A percentile compares a stretch with the other conserved stretches of the same genome.
phyloP scores from a whole-genome alignment of 2,888 invertebrate genomes.

The Tenthredo mesomela region DNA sequence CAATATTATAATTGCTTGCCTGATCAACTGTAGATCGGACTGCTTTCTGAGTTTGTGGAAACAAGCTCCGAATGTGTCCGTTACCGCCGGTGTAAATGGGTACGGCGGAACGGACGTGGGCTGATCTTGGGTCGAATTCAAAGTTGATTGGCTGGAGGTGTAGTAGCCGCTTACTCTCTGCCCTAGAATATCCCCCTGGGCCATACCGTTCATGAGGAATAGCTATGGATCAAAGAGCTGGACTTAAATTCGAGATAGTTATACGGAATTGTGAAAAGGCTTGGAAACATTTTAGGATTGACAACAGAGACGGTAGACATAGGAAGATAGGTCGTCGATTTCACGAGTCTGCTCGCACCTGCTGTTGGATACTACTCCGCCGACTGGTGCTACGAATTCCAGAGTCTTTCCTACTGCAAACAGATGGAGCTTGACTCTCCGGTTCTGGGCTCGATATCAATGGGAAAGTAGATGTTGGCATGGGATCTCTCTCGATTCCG shows the following conservation, averaged over 20 bases:
- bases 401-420: slow-evolving; percentile 92
- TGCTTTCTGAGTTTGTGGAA: slow-evolving; percentile 92
- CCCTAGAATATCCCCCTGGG: slow-evolving; percentile 87
- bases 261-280: background rate
- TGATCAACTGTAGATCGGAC: slow-evolving; percentile 92
- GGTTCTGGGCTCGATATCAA: slow-evolving; percentile 80
- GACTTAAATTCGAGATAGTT: background rate
- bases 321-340: background rate
- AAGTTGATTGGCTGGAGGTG: slow-evolving; percentile 89
- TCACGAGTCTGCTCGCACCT: slow-evolving; percentile 79
- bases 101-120: slow-evolving; percentile 78
- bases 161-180: slow-evolving; percentile 94
- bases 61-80: slow-evolving; percentile 86
- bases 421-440: slow-evolving; percentile 86
- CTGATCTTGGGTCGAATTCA: slow-evolving; percentile 77
- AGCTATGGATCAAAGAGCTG: slow-evolving; percentile 76
- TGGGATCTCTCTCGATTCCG: slow-evolving; percentile 74
- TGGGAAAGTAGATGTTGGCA: slow-evolving; percentile 74
- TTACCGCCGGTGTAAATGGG: slow-evolving; percentile 79
- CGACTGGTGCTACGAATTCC: slow-evolving; percentile 92
- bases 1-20: slow-evolving; percentile 66
- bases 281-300: slow-evolving; percentile 33
- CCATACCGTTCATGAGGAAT: slow-evolving; percentile 81
- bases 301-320: slow-evolving; percentile 57
- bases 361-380: slow-evolving; percentile 91